Conservation (phyloP, 2,113 vertebrate genomes). For the chimpanzee (Pan troglodytes) region DNA sequence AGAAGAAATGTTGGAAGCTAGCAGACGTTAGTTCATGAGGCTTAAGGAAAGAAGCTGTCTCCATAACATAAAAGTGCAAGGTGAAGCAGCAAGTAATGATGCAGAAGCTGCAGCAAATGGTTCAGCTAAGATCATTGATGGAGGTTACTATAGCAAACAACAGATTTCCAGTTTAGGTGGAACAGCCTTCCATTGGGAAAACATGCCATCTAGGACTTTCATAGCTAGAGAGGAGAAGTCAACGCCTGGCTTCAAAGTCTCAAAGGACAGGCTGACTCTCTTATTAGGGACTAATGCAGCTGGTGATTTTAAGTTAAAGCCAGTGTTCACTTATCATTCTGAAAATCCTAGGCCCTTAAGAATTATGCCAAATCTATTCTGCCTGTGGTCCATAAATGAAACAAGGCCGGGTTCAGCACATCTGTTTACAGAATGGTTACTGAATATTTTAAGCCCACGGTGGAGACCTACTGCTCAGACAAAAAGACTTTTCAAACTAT, state of each 20-base stretch:
- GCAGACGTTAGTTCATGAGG: neutral
- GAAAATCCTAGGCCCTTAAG: neutral
- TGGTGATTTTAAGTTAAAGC: neutral
- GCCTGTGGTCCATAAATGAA: neutral
- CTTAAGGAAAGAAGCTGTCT: neutral
- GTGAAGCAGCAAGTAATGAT: neutral
- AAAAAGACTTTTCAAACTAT: neutral
- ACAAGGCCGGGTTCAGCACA: neutral
- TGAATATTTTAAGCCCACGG: neutral
- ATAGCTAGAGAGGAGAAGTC: neutral
- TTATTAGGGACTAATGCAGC: neutral
- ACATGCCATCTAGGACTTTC: neutral
- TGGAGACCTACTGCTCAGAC: neutral
- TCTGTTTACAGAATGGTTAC: neutral
- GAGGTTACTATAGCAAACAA: neutral
- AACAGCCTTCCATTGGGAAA: neutral
- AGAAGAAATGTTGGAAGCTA: neutral
- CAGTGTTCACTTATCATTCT: neutral
- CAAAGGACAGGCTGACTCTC: neutral
- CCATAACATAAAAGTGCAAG: neutral
- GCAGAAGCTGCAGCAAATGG: neutral
- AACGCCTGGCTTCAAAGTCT: neutral
- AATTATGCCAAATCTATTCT: neutral
- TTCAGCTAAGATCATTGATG: neutral
- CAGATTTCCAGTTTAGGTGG: neutral